Evolutionary conservation across 2,888 invertebrate species (phyloP), one percentile per base, ranked within the genome.

Genomic region (Kryphioiulus occultus): DNA sequence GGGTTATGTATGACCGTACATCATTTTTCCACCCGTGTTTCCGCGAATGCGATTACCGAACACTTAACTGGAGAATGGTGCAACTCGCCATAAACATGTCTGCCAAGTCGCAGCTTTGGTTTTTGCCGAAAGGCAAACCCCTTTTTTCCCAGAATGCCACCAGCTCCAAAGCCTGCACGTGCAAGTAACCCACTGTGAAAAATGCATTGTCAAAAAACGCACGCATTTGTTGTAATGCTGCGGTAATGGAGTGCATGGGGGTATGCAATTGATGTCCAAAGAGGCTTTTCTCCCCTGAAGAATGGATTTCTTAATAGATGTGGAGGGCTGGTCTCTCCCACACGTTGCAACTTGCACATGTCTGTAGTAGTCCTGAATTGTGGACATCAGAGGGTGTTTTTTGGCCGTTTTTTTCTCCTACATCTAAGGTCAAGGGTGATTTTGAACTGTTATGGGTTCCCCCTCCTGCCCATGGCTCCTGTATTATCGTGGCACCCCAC

Each of bases 221-320:
- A 78, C 78, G 78, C 26, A 78, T 78, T 78, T 78, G 30, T 30
- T 78, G 78, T 78, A 78, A 78, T 78, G 78, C 26, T 78, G 78
- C 30, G 30, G 78, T 78, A 78, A 78, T 78, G 78, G 30, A 30
- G 30, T 78, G 32, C 78, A 78, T 30, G 78, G 30, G 53, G 78
- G 78, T 17, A 32, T 78, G 78, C 78, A 78, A 78, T 78, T 78
- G 30, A 78, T 32, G 78, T 78, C 78, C 78, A 30, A 78, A 78
- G 78, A 78, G 78, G 78, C 78, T 78, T 78, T 78, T 78, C 78
- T 30, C 78, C 30, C 26, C 12, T 78, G 26, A 78, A 78, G 78
- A 78, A 78, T 78, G 78, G 78, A 78, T 78, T 78, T 78, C 78
- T 32, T 78, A 78, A 78, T 78, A 78, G 78, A 78, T 78, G 78